Conservation (phyloP, 1,140 invertebrate genomes). For the Nixonia krombeini region DNA sequence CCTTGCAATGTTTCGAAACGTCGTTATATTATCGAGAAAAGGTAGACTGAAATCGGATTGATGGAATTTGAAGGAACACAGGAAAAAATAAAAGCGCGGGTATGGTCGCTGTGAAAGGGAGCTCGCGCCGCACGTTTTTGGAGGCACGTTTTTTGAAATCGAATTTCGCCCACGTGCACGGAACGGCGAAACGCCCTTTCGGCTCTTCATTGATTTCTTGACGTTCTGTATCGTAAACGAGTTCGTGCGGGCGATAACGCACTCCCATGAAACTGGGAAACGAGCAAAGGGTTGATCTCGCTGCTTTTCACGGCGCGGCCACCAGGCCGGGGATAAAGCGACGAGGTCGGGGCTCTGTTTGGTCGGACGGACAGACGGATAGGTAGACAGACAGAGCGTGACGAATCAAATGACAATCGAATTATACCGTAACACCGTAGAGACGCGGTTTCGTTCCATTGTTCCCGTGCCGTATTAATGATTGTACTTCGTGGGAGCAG, state of each 20-base stretch:
- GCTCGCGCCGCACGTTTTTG: conserved; percentile 21
- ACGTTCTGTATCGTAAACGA: conserved; percentile 48
- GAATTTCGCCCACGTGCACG: conserved; percentile 23
- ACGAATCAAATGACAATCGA: conserved; percentile 66
- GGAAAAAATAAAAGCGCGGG: conserved; percentile 23
- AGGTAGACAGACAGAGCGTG: conserved; percentile 46
- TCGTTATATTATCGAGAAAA: too few relatives aligned
- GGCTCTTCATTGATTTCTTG: conserved; percentile 51
- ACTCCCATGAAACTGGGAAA: conserved; percentile 45
- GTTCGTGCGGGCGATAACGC: conserved; percentile 43
- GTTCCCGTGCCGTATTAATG: conserved; percentile 27
- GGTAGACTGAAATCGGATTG: conserved; percentile 25
- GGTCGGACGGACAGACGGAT: conserved; percentile 20
- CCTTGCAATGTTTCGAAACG: too few relatives aligned
- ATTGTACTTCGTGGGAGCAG: not conserved
- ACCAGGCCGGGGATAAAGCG: conserved; percentile 29
- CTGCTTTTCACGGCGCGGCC: conserved; percentile 29
- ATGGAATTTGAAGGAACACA: conserved; percentile 29
- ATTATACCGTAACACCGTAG: conserved; percentile 57
- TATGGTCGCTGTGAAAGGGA: conserved; percentile 17
- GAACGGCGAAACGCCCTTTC: conserved; percentile 35
- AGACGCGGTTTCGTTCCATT: conserved; percentile 27
- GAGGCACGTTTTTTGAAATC: conserved; percentile 31
- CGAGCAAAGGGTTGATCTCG: conserved; percentile 45
- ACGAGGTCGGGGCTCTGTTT: conserved; percentile 8